Base-by-base conservation (phyloP, 1,140 invertebrate genomes). In the Adelges cooleyi region DNA sequence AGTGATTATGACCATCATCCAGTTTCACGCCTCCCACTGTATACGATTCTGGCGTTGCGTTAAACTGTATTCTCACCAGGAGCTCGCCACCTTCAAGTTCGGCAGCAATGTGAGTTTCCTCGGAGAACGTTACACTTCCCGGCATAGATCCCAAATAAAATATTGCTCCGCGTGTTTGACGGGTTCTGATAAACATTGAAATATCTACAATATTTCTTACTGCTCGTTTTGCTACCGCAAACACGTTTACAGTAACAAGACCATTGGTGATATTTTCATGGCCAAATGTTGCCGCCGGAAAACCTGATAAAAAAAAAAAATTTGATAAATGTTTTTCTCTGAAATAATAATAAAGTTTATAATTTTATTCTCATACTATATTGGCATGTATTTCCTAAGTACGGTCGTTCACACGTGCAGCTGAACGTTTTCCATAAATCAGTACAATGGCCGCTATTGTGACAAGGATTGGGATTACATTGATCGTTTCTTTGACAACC, bases 171-270 rank as follows among this genome's bases (percentile, higher is more conserved):
- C 81, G 79, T 3, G 82, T 77, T 73, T 94, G 84, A 44, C 91
- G 78, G 0, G 93, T 96, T 29, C 89, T 79, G 48, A 95, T 84
- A 73, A 96, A 92, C 85, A 97, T 92, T 2, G 90, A 93, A 42
- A 96, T 86, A 72, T 95, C 89, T 25, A 94, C 82, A 48, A 89
- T 84, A 27, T 81, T 84, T 62, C 84, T 79, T 38, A 93, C 85
- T 1, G 83, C 81, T 27, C 82, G 75, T 23, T 84, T 80, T 1
- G 86, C 84, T 36, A 77, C 73, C 67, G 84, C 82, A 0, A 80
- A 77, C 17, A 90, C 86, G 40, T 76, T 77, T 11, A 92, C 89
- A 0, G 77, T 80, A 15, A 87, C 87, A 66, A 86, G 80, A 67
- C 86, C 85, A 70, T 81, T 80, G 0, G 77, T 82, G 0, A 84